Conservation (phyloP, 1,140 invertebrate species). For the Acromyrmex charruanus region DNA sequence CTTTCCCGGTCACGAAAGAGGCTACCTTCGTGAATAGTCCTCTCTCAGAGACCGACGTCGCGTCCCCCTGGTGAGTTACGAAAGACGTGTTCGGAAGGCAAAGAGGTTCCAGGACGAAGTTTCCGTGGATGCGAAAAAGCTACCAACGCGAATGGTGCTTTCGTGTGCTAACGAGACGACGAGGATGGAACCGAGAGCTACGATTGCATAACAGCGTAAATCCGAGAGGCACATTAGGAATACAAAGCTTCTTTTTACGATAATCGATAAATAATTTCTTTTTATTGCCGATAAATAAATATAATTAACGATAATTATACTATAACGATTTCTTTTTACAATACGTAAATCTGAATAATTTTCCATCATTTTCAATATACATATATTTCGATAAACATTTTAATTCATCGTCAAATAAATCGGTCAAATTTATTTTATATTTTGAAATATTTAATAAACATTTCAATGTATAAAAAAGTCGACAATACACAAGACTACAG, state of each 20-base stretch:
- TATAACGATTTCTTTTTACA: background rate
- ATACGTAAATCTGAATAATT: background rate
- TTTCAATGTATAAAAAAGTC: background rate
- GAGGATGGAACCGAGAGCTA: background rate
- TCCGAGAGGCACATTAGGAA: background rate
- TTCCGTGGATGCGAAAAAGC: constrained; percentile 58
- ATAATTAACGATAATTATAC: background rate
- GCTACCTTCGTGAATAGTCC: constrained; percentile 37
- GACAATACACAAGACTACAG: background rate
- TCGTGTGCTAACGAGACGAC: constrained; percentile 50
- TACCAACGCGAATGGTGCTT: constrained; percentile 40
- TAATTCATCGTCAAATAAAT: background rate
- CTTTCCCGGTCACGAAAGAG: constrained; percentile 50
- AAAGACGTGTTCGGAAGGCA: constrained; percentile 72
- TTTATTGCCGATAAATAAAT: background rate
- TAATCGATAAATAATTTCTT: constrained; percentile 7
- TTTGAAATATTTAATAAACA: background rate
- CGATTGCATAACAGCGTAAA: constrained; percentile 29
- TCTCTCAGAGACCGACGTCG: constrained; percentile 48
- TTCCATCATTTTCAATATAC: background rate
- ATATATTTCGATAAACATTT: background rate
- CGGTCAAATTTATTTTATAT: background rate
- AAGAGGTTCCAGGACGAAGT: constrained; percentile 66
- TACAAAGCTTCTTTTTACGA: constrained; percentile 9
- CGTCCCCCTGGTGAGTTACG: constrained; percentile 60